A percentile compares a stretch with the other conserved stretches of the same genome.
Conservation (phyloP, 2,888 invertebrate genomes). For the Sympetrum striolatum region DNA sequence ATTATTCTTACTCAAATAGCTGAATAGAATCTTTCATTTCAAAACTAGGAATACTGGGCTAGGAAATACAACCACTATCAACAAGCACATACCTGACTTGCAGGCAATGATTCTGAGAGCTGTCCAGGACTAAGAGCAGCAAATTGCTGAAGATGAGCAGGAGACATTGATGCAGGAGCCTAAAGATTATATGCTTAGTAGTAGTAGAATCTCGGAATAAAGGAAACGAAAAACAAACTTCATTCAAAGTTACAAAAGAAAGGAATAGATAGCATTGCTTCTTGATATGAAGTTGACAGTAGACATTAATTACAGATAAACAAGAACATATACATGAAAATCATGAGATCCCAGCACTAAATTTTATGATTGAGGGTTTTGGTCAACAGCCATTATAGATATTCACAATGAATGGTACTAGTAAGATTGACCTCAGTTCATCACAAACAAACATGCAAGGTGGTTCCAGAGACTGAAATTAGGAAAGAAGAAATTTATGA, state of each 20-base stretch:
- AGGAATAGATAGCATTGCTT: background rate
- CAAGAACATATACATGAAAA: conserved; percentile 28
- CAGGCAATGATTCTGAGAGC: conserved; percentile 79
- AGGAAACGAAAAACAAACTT: background rate
- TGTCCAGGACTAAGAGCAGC: conserved; percentile 67
- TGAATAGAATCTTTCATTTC: background rate
- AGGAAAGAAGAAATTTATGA: too few relatives aligned
- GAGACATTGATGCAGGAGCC: conserved; percentile 92
- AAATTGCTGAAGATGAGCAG: conserved; percentile 82
- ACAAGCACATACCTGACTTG: conserved; percentile 74
- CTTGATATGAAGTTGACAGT: background rate
- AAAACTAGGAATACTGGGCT: conserved; percentile 10
- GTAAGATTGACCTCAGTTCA: background rate
- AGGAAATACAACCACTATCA: conserved; percentile 21
- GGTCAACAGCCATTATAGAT: conserved; percentile 45
- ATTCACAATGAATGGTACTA: conserved; percentile 46
- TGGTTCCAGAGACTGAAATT: background rate
- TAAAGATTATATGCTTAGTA: conserved; percentile 54
- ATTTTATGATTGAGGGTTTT: background rate
- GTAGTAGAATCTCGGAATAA: background rate
- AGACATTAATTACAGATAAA: conserved; percentile 28
- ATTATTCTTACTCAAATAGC: too few relatives aligned
- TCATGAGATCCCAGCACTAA: conserved; percentile 40
- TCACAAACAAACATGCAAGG: background rate
- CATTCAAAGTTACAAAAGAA: background rate